Evolutionary conservation across 1,140 invertebrate genomes (phyloP).

Genomic region (Cydia strobilella): DNA sequence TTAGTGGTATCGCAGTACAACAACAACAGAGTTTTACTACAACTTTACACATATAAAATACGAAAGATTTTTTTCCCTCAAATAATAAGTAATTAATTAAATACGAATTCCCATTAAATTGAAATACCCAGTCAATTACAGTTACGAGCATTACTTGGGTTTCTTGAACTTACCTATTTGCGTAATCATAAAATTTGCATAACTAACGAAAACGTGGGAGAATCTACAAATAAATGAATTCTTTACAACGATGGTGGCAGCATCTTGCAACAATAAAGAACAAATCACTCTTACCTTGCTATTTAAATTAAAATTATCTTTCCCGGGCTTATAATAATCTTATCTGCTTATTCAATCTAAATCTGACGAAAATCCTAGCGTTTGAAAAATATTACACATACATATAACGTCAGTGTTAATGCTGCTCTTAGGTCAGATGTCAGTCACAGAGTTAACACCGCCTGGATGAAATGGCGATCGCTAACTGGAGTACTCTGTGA

Average conservation of each 20-base stretch:
- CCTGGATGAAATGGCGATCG: too few species aligned
- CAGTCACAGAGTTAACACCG: too few species aligned
- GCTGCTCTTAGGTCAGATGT: too few species aligned
- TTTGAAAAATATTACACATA: too few species aligned
- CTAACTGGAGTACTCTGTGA: too few species aligned
- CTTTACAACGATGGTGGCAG: background rate
- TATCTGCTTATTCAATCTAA: background rate
- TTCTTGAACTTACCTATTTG: conserved; percentile 16
- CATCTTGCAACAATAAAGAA: background rate
- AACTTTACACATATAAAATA: too few species aligned
- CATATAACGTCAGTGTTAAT: too few species aligned
- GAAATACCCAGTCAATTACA: background rate
- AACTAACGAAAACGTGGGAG: conserved; percentile 1
- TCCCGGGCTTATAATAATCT: background rate
- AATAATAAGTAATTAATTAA: background rate
- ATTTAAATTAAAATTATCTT: background rate
- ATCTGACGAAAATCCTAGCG: background rate
- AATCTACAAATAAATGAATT: conserved; percentile 27
- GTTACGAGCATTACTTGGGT: background rate
- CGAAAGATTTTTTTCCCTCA: too few species aligned
- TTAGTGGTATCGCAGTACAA: too few species aligned
- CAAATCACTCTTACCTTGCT: background rate
- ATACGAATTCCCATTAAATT: background rate
- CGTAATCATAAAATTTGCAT: conserved; percentile 1
- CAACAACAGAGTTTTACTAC: too few species aligned